Evolutionary conservation across 2,113 vertebrate species (phyloP).

Genomic region (Oreochromis spilurus): DNA sequence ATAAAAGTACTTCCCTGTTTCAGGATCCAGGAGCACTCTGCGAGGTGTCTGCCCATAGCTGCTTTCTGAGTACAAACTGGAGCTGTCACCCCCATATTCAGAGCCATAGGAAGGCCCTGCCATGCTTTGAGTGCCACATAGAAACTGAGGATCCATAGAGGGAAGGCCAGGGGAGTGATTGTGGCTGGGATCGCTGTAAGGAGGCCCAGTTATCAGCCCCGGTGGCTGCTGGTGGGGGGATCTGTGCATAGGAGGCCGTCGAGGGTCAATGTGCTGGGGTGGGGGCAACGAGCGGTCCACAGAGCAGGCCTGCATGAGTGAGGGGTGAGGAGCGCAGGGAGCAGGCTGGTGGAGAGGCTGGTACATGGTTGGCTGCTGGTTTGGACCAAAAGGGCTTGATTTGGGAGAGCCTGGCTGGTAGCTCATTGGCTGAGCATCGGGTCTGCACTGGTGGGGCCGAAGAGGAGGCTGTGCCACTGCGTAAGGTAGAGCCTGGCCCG

Average conservation of each 20-base stretch:
- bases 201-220: slow-evolving; percentile 29
- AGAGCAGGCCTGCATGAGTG: slow-evolving; percentile 57
- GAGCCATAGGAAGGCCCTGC: slow-evolving; percentile 62
- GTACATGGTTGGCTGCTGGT: slow-evolving; percentile 57
- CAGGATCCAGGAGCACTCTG: slow-evolving; percentile 86
- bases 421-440: slow-evolving; percentile 57
- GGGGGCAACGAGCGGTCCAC: slow-evolving; percentile 52
- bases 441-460: slow-evolving; percentile 61
- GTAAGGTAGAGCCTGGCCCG: slow-evolving; percentile 52
- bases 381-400: slow-evolving; percentile 44
- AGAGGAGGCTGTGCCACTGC: slow-evolving; percentile 45
- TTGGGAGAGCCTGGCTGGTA: slow-evolving; percentile 64
- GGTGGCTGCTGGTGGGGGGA: slow-evolving; percentile 67
- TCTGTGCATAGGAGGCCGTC: slow-evolving; percentile 54
- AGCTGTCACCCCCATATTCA: slow-evolving; percentile 68
- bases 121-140: slow-evolving; percentile 66
- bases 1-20: slow-evolving; percentile 90
- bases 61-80: slow-evolving; percentile 71
- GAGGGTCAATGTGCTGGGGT: slow-evolving; percentile 55
- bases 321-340: slow-evolving; percentile 53
- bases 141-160: slow-evolving; percentile 68
- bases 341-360: slow-evolving; percentile 65
- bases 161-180: slow-evolving; percentile 65
- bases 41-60: slow-evolving; percentile 65
- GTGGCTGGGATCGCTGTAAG: slow-evolving; percentile 61